A percentile compares a stretch with the other conserved stretches of the same genome.
Evolutionary conservation across 92 coral and sea anemone species (phyloP).

Genomic region (Siderastrea radians): DNA sequence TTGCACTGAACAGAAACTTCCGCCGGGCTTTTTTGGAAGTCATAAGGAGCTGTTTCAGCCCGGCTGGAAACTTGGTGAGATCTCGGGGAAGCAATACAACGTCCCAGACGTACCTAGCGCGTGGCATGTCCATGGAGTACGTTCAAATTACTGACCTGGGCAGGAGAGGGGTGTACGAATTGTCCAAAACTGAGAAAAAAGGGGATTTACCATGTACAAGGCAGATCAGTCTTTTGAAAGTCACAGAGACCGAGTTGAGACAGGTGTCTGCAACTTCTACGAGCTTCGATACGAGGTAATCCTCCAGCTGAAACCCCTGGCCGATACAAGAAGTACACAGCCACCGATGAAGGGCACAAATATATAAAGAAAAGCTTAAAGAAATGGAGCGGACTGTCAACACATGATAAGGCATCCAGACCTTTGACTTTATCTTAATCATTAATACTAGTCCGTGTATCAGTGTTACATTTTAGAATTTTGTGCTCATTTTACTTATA

Average conservation of each 20-base stretch:
- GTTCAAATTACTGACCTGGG: conserved; percentile 15
- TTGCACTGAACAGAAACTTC: conserved; percentile 74
- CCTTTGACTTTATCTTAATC: no score
- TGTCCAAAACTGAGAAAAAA: neutral
- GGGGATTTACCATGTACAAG: neutral
- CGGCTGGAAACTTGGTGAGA: conserved; percentile 8
- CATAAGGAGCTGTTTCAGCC: conserved; percentile 22
- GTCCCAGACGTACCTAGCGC: conserved; percentile 15
- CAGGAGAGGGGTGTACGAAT: conserved; percentile 16
- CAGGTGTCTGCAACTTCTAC: neutral
- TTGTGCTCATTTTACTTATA: no score
- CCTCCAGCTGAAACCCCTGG: neutral
- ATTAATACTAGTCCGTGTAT: no score
- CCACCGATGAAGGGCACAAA: no score
- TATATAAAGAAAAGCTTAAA: no score
- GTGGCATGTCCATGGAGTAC: conserved; percentile 19
- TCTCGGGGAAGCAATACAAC: conserved; percentile 24
- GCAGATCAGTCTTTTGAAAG: conserved; percentile 23
- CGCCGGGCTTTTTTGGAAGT: conserved; percentile 73
- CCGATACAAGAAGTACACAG: neutral
- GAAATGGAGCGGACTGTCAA: no score
- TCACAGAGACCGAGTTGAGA: neutral
- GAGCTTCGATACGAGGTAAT: no score
- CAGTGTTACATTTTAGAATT: no score
- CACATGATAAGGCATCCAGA: no score